Percentiles rank a stretch among this genome's conserved stretches.
These are phyloP conservation scores for Cynocephalus volans DNA, from an alignment of 2,113 vertebrate species.

Conservation along the genomic window DNA sequence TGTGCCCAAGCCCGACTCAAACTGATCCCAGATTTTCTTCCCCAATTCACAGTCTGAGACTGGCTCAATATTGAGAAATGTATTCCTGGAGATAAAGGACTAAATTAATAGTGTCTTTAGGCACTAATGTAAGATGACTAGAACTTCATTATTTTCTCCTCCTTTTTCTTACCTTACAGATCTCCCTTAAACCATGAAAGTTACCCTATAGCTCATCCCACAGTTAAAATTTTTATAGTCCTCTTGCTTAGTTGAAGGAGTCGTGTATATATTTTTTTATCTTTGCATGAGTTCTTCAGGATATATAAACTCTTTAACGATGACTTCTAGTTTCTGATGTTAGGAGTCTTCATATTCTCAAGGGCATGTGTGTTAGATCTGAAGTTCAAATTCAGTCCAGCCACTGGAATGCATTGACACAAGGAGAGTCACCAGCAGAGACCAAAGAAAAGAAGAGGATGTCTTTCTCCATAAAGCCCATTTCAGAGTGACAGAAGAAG, in stretches of 20 bases:
- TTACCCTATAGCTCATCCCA: not conserved
- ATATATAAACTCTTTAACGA: not conserved
- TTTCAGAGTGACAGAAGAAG: too few species aligned
- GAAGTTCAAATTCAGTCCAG: not conserved
- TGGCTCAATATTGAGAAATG: not conserved
- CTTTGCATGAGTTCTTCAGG: not conserved
- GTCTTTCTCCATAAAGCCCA: too few species aligned
- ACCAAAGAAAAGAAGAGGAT: too few species aligned
- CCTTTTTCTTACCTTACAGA: not conserved
- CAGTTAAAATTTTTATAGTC: not conserved
- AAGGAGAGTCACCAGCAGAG: too few species aligned
- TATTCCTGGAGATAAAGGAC: not conserved
- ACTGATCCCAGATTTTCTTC: not conserved
- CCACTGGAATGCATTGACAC: too few species aligned
- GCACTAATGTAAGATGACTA: not conserved
- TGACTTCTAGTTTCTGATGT: conserved; percentile 21
- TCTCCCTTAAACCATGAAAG: not conserved
- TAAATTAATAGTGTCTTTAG: not conserved
- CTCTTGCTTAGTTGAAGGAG: not conserved
- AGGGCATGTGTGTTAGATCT: not conserved
- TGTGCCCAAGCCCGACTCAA: not conserved
- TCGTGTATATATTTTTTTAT: not conserved
- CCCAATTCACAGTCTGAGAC: not conserved
- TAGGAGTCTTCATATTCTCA: not conserved
- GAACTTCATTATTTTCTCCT: not conserved